Evolutionary conservation across 1,140 invertebrate genomes (phyloP), one percentile per base, ranked within the genome.

Genomic region (Sinonovacula constricta): DNA sequence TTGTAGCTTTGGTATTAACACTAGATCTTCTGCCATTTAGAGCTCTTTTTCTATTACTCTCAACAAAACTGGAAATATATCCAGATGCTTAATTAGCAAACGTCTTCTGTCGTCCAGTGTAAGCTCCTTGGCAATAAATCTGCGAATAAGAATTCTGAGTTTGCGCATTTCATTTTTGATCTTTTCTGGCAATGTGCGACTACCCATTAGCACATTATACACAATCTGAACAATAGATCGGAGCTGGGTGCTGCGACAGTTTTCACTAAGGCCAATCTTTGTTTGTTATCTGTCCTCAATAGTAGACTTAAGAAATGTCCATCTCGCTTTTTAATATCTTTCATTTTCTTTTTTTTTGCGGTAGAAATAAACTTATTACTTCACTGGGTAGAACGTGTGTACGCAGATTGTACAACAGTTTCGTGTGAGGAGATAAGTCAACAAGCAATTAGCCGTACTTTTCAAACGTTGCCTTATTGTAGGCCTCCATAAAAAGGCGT

Each of bases 21-120:
- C 60, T 65, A 76, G 26, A 26, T 76, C 63, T 67, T 66, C 33
- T 36, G 59, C 72, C 72, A 76, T 65, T n/a, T n/a, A n/a, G n/a
- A 57, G 30, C 45, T 70, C 68, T 30, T 36, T 69, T 34, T 54
- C 24, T 56, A 22, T 56, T 39, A 18, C 24, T 34, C 57, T 56
- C 18, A 76, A 22, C n/a, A 75, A 54, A 36, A 65, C 10, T 3
- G 36, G 26, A 34, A 75, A n/a, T n/a, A n/a, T n/a, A n/a, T n/a
- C n/a, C n/a, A n/a, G n/a, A n/a, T n/a, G n/a, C n/a, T n/a, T n/a
- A 34, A 39, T n/a, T 2, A 76, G 31, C n/a, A 65, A 31, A 1
- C 15, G 4, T 57, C 36, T 66, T 34, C 63, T 76, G 4, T 63
- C n/a, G n/a, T 75, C 36, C 15, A 24, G 18, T 53, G 71, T 54